phyloP scores from a whole-genome alignment of 2,113 vertebrate genomes.

The Sebastes schlegelii region DNA sequence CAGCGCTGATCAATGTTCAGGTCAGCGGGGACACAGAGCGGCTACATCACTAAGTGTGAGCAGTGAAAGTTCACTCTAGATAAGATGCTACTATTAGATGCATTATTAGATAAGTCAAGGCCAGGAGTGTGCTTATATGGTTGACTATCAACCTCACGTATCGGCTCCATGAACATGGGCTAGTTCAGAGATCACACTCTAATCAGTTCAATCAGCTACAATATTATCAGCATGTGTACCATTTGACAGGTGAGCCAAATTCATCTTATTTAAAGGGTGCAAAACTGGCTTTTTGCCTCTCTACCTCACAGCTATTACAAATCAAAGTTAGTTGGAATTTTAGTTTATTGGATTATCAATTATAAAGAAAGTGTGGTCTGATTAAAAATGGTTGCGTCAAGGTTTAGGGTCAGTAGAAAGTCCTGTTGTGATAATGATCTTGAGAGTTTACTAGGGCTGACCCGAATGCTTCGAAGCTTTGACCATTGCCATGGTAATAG shows the following conservation, averaged over 20 bases:
- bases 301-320: not conserved
- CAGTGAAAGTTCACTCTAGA: conserved; percentile 55
- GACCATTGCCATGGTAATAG: too few species aligned
- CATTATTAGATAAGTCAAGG: conserved; percentile 23
- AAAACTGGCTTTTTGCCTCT: not conserved
- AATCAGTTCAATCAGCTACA: conserved; percentile 9
- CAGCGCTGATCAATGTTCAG: conserved; percentile 55
- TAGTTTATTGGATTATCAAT: not conserved
- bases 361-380: not conserved
- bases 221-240: conserved; percentile 9
- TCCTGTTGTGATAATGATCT: not conserved
- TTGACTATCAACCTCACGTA: conserved; percentile 41
- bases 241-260: not conserved
- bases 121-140: conserved; percentile 6
- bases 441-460: not conserved
- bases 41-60: not conserved
- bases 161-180: conserved; percentile 26
- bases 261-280: not conserved
- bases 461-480: too few species aligned
- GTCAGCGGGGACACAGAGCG: not conserved
- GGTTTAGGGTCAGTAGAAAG: not conserved
- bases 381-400: not conserved
- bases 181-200: conserved; percentile 51
- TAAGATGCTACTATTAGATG: conserved; percentile 40
- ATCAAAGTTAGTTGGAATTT: not conserved